These are phyloP conservation scores for Lithobates pipiens DNA, from an alignment of 2,797 vertebrate species.

Conservation along the genomic window DNA sequence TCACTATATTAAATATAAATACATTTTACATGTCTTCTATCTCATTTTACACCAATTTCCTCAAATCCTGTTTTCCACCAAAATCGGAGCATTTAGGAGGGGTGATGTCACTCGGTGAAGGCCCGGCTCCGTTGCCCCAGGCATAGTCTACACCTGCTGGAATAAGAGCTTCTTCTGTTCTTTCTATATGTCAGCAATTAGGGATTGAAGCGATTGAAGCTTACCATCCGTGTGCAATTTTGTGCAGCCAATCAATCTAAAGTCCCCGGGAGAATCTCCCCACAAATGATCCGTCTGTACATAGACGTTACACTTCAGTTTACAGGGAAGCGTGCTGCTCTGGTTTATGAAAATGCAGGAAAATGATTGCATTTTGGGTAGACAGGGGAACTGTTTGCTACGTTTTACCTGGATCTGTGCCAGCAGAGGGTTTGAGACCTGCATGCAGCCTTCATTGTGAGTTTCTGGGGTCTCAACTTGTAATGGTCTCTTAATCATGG, in stretches of 20 bases:
- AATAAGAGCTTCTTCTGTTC: neutral
- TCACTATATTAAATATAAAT: no score
- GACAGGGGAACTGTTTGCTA: neutral
- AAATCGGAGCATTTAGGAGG: neutral
- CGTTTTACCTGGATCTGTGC: neutral
- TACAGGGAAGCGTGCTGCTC: neutral
- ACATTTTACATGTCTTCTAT: no score
- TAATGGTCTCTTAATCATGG: constrained; percentile 54
- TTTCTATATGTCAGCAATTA: neutral
- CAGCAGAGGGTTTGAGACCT: constrained; percentile 40
- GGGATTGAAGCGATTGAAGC: neutral
- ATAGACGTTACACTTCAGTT: neutral
- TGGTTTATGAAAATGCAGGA: neutral
- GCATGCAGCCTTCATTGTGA: constrained; percentile 37
- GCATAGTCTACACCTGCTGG: neutral
- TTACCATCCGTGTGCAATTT: neutral
- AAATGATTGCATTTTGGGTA: neutral
- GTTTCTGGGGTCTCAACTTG: constrained; percentile 11
- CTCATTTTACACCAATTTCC: no score
- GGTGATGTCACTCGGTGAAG: neutral
- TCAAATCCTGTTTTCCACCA: neutral
- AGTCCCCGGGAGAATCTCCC: neutral
- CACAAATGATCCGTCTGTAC: neutral
- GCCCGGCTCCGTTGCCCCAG: neutral
- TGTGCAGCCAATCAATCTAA: neutral